Conservation (phyloP, 1,140 invertebrate genomes). For the Lepidurus arcticus region DNA sequence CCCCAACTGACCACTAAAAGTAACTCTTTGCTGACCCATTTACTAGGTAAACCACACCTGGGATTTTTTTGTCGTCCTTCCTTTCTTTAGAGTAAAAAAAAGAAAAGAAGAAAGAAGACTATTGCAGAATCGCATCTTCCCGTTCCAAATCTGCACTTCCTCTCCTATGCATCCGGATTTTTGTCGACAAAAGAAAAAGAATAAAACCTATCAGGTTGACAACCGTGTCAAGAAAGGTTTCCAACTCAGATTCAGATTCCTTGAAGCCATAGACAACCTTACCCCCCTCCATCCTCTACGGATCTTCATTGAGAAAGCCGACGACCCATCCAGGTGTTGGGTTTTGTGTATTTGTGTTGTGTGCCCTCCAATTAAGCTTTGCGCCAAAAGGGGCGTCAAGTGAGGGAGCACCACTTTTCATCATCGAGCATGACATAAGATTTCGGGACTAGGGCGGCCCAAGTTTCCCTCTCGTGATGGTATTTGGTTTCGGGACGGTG, state of each 20-base stretch:
- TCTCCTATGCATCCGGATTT: neutral
- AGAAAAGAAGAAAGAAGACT: neutral
- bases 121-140: neutral
- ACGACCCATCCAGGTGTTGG: neutral
- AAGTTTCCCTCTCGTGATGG: constrained; percentile 8
- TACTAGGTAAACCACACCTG: neutral
- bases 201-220: neutral
- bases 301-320: neutral
- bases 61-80: neutral
- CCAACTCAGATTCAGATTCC: neutral
- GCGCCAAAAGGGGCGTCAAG: neutral
- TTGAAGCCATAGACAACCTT: neutral
- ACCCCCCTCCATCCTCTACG: neutral
- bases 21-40: constrained; percentile 19
- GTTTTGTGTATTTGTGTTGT: neutral
- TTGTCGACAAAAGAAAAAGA: neutral
- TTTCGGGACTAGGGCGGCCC: neutral
- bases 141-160: neutral
- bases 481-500: neutral
- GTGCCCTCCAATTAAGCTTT: neutral
- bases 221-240: neutral
- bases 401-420: neutral
- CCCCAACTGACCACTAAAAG: constrained; percentile 9
- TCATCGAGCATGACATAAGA: neutral
- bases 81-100: neutral